Base-by-base conservation (phyloP, 2,888 invertebrate species). In the Ametastegia equiseti region DNA sequence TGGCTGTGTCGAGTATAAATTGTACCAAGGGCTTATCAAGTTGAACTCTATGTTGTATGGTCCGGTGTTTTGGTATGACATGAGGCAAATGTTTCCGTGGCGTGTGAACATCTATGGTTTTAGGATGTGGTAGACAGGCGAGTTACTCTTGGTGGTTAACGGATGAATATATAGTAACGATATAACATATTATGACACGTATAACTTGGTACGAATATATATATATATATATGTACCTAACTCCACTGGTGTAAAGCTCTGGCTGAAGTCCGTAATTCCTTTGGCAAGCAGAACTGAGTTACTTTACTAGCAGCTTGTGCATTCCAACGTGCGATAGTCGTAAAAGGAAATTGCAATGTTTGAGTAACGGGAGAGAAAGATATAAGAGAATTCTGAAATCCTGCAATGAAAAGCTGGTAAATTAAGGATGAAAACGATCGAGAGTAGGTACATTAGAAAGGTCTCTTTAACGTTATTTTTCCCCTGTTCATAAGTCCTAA, bases 11-110 rank as follows among this genome's bases (percentile, higher is more conserved):
- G 71, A 27, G 45, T 36, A 54, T 75, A 54, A 75, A 75, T 75
- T 75, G 33, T 27, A 36, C 13, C 75, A n/a, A 54, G 75, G 54
- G 75, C 23, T 54, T 75, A 75, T 75, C 75, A 69, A 69, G 69
- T 42, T 69, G 42, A 27, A 69, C 42, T 36, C 36, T 5, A 0
- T n/a, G n/a, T n/a, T n/a, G n/a, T n/a, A 23, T 11, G 42, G 65
- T 65, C 36, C 57, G 11, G 54, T 13, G 50, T 50, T 54, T 15
- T 36, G n/a, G 73, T 23, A 15, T 54, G 36, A 67, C 65, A 67
- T 9, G n/a, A 39, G 65, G 65, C 65, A 19, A 67, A 67, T 67
- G 65, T 67, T 67, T 67, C 36, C 65, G 36, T 19, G 36, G 39
- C 19, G 39, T 67, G 19, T 19, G 36, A 39, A 36, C 36, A 67